phyloP scores from a whole-genome alignment of 2,797 vertebrate species.

The Pseudochirops cupreus region DNA sequence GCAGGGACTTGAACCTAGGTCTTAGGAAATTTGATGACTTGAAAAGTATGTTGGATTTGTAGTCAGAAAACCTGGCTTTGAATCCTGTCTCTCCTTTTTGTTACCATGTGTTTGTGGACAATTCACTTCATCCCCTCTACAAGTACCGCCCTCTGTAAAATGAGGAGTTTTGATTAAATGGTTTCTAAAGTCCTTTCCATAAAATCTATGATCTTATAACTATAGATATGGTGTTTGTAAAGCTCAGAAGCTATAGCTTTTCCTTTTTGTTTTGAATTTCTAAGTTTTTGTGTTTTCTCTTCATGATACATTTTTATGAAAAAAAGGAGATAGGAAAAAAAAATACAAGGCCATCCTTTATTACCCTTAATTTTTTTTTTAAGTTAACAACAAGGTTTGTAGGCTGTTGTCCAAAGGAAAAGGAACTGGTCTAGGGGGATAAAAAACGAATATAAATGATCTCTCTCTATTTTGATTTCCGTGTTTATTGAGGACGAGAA shows the following conservation, averaged over 20 bases:
- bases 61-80: neutral
- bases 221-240: neutral
- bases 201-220: neutral
- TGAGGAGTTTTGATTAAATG: neutral
- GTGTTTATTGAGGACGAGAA: neutral
- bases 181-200: neutral
- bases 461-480: no score
- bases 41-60: neutral
- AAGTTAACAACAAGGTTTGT: neutral
- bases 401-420: neutral
- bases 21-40: neutral
- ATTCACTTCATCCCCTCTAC: no score
- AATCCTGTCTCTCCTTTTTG: neutral
- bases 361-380: neutral
- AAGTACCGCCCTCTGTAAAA: no score
- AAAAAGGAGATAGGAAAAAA: neutral
- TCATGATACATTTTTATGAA: neutral
- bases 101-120: no score
- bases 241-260: neutral
- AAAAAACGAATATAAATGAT: neutral
- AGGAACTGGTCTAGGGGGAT: neutral
- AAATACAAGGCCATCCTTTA: neutral
- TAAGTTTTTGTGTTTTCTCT: neutral
- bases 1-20: neutral
- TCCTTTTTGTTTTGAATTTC: neutral